These are phyloP conservation scores for Toxotes chatareus DNA, from an alignment of 2,113 vertebrate genomes.

Conservation along the genomic window DNA sequence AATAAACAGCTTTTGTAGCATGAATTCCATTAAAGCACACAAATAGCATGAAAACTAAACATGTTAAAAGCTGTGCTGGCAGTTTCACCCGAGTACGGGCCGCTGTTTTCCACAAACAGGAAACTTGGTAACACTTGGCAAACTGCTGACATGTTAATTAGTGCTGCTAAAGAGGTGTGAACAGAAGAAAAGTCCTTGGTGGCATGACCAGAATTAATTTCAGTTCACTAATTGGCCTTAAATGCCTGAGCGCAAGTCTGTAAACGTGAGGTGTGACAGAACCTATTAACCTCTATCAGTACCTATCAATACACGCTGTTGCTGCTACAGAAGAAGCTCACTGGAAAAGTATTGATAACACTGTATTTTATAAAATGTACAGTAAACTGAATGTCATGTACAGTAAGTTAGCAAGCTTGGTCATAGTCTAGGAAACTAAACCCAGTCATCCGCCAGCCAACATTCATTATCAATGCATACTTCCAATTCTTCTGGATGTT, in stretches of 20 bases:
- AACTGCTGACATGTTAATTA: conserved; percentile 28
- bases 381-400: too few species aligned
- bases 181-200: conserved; percentile 8
- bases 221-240: conserved; percentile 39
- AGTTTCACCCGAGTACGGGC: too few species aligned
- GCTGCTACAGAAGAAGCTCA: not conserved
- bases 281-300: not conserved
- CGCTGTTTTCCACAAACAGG: not conserved
- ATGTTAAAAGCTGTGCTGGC: not conserved
- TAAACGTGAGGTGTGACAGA: conserved; percentile 17
- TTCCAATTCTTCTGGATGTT: not conserved
- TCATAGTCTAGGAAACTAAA: not conserved
- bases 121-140: conserved; percentile 3
- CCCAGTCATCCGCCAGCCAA: not conserved
- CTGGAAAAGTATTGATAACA: not conserved
- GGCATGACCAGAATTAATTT: conserved; percentile 1
- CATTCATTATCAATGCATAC: not conserved
- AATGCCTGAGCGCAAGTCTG: conserved; percentile 34
- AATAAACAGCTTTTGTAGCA: not conserved
- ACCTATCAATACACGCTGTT: not conserved
- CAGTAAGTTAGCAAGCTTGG: not conserved
- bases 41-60: not conserved
- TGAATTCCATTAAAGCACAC: not conserved
- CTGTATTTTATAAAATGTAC: not conserved
- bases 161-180: conserved; percentile 18